Conservation (phyloP, 2,888 invertebrate genomes). For the Pedicia rivosa region DNA sequence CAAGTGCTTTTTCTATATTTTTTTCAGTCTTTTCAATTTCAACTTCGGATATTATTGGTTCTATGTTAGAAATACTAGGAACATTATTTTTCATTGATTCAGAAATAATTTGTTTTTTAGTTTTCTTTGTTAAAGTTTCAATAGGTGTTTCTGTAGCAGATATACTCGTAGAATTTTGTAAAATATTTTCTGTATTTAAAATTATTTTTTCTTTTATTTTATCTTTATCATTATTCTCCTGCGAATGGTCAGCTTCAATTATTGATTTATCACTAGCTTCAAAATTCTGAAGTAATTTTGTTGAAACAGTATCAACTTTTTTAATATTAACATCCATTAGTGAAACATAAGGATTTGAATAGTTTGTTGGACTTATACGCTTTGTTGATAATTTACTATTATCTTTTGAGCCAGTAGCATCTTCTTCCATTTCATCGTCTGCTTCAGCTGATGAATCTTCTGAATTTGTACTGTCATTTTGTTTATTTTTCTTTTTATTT, state of each 20-base stretch:
- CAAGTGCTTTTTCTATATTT: conserved; percentile 1
- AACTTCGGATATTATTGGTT: no score
- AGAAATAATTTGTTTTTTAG: conserved; percentile 25
- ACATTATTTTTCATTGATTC: conserved; percentile 13
- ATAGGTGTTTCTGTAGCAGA: not conserved
- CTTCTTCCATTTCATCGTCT: conserved; percentile 45
- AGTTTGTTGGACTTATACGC: not conserved
- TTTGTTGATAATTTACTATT: not conserved
- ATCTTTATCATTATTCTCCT: no score
- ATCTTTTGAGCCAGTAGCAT: not conserved
- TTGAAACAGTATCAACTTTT: not conserved
- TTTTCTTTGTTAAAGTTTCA: conserved; percentile 19
- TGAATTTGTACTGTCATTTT: conserved; percentile 25
- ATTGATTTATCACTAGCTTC: conserved; percentile 1
- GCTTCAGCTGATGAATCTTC: conserved; percentile 50
- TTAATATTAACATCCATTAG: no score
- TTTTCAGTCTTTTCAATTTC: not conserved
- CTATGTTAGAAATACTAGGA: no score
- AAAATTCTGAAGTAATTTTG: not conserved
- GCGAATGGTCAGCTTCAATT: conserved; percentile 1
- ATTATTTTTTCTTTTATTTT: no score
- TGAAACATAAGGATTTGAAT: no score
- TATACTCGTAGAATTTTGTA: conserved; percentile 12
- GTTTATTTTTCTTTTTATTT: conserved; percentile 16
- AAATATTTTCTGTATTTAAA: conserved; percentile 11